Evolutionary conservation across 2,113 vertebrate species (phyloP).

Genomic region (Hydropotes inermis): DNA sequence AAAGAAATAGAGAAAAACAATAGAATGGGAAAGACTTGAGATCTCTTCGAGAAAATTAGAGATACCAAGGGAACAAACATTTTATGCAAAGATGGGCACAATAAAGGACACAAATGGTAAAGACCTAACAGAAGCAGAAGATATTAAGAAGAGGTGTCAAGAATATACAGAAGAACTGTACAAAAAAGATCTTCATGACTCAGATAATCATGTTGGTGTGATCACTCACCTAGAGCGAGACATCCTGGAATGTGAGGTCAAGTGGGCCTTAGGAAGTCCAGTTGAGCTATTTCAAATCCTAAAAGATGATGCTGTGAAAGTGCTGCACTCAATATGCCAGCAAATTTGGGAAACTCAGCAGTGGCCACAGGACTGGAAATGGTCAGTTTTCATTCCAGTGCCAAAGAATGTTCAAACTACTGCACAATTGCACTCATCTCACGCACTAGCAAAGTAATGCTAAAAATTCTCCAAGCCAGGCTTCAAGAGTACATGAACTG

Average conservation of each 20-base stretch:
- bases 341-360: neutral
- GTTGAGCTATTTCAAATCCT: neutral
- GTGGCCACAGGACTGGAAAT: neutral
- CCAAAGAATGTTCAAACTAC: neutral
- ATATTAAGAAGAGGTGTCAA: neutral
- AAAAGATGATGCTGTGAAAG: neutral
- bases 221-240: neutral
- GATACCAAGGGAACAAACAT: neutral
- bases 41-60: neutral
- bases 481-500: accelerated
- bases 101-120: neutral
- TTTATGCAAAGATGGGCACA: neutral
- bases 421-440: neutral
- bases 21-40: neutral
- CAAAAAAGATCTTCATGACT: neutral
- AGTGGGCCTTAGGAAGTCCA: neutral
- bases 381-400: neutral
- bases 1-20: neutral
- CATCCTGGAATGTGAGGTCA: neutral
- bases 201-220: neutral
- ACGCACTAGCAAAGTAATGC: neutral
- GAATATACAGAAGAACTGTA: neutral
- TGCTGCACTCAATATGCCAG: neutral
- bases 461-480: neutral
- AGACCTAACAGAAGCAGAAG: neutral